Percentiles rank a stretch among this genome's conserved stretches.
Conservation (phyloP, 2,797 vertebrate species). For the Mormyrus proboscirostris region DNA sequence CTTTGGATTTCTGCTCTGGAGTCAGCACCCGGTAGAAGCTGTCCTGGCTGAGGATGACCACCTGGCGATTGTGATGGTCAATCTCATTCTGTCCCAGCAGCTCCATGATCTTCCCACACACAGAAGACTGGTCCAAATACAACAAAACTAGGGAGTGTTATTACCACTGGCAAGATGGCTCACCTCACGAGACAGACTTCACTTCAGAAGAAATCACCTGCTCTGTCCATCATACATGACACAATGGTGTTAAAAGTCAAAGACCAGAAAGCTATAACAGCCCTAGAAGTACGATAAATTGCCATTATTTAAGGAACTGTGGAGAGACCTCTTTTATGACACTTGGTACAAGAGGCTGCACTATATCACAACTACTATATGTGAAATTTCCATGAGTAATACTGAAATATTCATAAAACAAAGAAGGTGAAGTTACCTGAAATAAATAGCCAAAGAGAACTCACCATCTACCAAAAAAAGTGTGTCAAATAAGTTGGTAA, state of each 20-base stretch:
- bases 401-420: neutral
- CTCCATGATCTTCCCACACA: slow-evolving; percentile 95
- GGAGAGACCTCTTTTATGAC: neutral
- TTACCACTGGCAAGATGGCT: neutral
- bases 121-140: slow-evolving; percentile 71
- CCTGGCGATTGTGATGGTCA: slow-evolving; percentile 86
- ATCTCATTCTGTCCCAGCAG: slow-evolving; percentile 95
- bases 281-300: neutral
- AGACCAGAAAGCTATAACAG: neutral
- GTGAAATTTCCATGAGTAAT: neutral
- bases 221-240: neutral
- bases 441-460: neutral
- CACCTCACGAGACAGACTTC: neutral
- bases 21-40: slow-evolving; percentile 95
- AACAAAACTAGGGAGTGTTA: slow-evolving; percentile 16
- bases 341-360: neutral
- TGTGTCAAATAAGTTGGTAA: neutral
- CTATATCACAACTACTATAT: neutral
- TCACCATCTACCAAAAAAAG: neutral
- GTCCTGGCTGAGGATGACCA: slow-evolving; percentile 93
- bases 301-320: neutral
- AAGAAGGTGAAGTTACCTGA: neutral
- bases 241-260: neutral
- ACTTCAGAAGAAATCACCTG: neutral
- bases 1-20: slow-evolving; percentile 90